These are phyloP conservation scores for Drosophila ogumai DNA, from an alignment of 1,140 invertebrate species.

Conservation along the genomic window DNA sequence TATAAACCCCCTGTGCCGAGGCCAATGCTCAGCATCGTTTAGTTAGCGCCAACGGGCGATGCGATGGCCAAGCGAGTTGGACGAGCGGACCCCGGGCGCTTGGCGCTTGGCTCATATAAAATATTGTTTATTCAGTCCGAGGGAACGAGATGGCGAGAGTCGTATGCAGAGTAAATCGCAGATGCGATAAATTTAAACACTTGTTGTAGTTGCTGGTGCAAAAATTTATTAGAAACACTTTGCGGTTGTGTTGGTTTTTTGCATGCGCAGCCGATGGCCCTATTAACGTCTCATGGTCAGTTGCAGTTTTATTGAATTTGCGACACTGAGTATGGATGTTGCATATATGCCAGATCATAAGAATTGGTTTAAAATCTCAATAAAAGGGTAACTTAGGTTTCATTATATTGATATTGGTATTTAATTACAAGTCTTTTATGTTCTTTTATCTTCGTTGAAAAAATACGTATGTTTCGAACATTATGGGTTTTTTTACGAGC, in stretches of 20 bases:
- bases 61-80: conserved; percentile 53
- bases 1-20: neutral
- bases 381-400: too few relatives aligned
- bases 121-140: conserved; percentile 70
- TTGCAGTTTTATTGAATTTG: conserved; percentile 72
- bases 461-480: neutral
- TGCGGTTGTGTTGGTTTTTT: conserved; percentile 73
- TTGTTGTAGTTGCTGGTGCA: conserved; percentile 76
- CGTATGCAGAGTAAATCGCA: conserved; percentile 55
- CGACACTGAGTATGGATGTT: conserved; percentile 12
- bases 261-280: conserved; percentile 58
- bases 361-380: neutral
- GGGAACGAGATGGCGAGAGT: conserved; percentile 5
- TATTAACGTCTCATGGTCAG: conserved; percentile 49
- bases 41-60: conserved; percentile 67
- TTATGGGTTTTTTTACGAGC: conserved; percentile 1
- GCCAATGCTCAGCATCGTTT: conserved; percentile 55
- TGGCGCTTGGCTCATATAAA: conserved; percentile 63
- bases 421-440: neutral
- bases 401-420: neutral
- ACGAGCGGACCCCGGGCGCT: conserved; percentile 51
- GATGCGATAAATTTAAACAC: conserved; percentile 80
- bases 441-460: neutral
- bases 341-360: neutral
- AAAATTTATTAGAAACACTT: conserved; percentile 81